Percentiles rank a stretch among this genome's conserved stretches.
Evolutionary conservation across 2,888 invertebrate species (phyloP).

Genomic region (Pollenia griseotomentosa): DNA sequence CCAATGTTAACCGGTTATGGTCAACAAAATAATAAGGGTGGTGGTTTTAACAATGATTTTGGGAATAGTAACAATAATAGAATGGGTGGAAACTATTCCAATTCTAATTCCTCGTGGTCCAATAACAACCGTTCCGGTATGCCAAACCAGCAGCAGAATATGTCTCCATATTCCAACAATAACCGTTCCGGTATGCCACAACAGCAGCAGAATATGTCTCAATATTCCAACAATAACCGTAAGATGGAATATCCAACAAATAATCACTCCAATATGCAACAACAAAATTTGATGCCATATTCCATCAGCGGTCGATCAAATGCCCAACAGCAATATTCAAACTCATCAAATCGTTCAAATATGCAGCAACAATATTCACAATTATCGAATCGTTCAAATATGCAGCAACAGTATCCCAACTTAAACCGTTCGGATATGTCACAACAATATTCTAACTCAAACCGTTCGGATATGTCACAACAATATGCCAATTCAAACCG

Average conservation of each 20-base stretch:
- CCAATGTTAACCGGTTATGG: slow-evolving; percentile 35
- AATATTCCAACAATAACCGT: slow-evolving; percentile 29
- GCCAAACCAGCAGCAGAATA: slow-evolving; percentile 12
- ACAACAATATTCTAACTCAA: slow-evolving; percentile 30
- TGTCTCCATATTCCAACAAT: slow-evolving; percentile 30
- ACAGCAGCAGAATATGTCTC: slow-evolving; percentile 25
- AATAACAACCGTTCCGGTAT: neutral
- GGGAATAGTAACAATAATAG: neutral
- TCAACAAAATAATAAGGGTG: slow-evolving; percentile 3
- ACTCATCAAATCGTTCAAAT: slow-evolving; percentile 1
- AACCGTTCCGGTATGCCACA: neutral
- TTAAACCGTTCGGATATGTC: slow-evolving; percentile 26
- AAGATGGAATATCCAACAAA: slow-evolving; percentile 13
- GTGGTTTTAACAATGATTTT: slow-evolving; percentile 26
- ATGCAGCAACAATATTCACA: slow-evolving; percentile 23
- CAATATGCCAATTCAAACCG: slow-evolving; percentile 16
- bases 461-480: neutral
- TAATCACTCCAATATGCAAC: neutral
- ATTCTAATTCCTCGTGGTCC: slow-evolving; percentile 15
- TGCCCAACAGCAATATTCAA: neutral
- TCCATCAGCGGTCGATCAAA: neutral
- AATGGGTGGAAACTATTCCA: neutral
- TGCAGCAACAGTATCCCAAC: neutral
- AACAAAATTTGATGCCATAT: neutral
- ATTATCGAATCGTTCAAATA: neutral